A percentile compares a stretch with the other conserved stretches of the same genome.
phyloP scores from a whole-genome alignment of 2,888 invertebrate genomes.

The Philonicus albiceps region DNA sequence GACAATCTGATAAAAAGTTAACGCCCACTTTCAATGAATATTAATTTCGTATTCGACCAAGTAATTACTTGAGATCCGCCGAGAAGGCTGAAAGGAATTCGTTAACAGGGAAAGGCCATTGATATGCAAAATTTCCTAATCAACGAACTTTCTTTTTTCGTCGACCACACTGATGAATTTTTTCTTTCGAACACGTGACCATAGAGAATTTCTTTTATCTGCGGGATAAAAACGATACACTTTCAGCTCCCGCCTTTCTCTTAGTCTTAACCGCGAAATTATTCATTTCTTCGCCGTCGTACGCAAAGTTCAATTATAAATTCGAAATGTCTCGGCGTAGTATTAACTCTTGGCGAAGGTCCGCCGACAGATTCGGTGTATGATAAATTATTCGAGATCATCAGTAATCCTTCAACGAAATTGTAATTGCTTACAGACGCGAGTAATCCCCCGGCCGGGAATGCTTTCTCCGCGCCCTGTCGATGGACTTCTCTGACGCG shows the following conservation, averaged over 20 bases:
- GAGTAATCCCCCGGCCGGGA: constrained; percentile 10
- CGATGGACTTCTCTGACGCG: constrained; percentile 1
- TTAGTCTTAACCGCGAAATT: background rate
- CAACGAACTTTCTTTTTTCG: background rate
- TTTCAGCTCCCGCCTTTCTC: background rate
- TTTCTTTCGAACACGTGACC: background rate
- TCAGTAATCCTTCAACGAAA: constrained; percentile 45
- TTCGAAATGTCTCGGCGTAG: background rate
- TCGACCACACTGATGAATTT: background rate
- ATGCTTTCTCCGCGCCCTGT: background rate
- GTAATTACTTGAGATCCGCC: constrained; percentile 8
- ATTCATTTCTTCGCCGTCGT: background rate
- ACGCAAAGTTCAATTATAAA: constrained; percentile 22
- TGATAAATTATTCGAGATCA: constrained; percentile 44
- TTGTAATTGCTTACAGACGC: constrained; percentile 45
- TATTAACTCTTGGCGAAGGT: constrained; percentile 27
- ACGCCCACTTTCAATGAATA: constrained; percentile 21
- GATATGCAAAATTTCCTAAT: background rate
- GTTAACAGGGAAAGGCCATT: background rate
- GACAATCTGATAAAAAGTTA: background rate
- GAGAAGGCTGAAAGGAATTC: background rate
- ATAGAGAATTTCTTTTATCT: background rate
- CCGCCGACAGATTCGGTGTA: constrained; percentile 28
- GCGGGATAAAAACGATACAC: background rate
- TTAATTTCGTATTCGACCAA: constrained; percentile 18